Evolutionary conservation across 2,888 invertebrate genomes (phyloP), one percentile per base, ranked within the genome.

Genomic region (Uloborus plumipes): DNA sequence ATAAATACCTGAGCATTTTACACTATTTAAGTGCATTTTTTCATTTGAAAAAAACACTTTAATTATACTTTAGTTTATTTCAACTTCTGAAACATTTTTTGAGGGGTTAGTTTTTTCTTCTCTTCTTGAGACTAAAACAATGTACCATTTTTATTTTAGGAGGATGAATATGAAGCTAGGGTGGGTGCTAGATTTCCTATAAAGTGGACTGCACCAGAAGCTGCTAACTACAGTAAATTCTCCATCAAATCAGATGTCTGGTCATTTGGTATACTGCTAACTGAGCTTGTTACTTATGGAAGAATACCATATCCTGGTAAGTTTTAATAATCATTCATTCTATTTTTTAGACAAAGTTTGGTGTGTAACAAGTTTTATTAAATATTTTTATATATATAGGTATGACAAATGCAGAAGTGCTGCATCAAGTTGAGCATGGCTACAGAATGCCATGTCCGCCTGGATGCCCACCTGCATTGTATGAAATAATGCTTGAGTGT

Each of bases 211-310:
- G 99, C 99, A 26, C 99, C 99, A 0, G 99, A 99, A 91, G 99
- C 99, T 61, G 99, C 99, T 79, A 98, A 99, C 91, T 99, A 98
- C 91, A 98, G 98, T 91, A 96, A 97, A 91, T 99, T 99, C 92
- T 98, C 98, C 86, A 98, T 99, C 88, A 99, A 99, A 91, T 98
- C 98, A 0, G 99, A 99, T 90, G 99, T 99, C n/a, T 99, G 99
- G 99, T 98, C 98, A 86, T 99, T 99, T 90, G 99, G 99, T 87
- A 99, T 99, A 89, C 92, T 99, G 85, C 93, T 99, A 86, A 99
- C 98, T 39, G 99, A 99, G 91, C 93, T 99, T 87, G 97, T 99
- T 87, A 99, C 99, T 26, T 99, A 96, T 89, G 99, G 99, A 86
- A 93, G 99, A 89, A 97, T 98, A 91, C 99, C 99, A 86, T 99